phyloP scores from a whole-genome alignment of 2,888 invertebrate species.

The Kryphioiulus occultus region DNA sequence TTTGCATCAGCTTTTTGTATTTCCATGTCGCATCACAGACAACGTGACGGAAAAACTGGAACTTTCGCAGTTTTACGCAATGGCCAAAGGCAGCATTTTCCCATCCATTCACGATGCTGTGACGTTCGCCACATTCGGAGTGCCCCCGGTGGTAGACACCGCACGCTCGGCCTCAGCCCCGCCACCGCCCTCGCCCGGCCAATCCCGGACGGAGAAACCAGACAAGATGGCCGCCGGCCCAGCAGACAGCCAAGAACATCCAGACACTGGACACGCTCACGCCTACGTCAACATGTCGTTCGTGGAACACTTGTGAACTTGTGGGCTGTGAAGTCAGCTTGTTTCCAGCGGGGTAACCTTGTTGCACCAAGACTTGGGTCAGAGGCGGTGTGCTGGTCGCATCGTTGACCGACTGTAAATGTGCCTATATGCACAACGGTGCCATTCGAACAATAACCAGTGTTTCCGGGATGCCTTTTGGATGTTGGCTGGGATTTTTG shows the following conservation, averaged over 20 bases:
- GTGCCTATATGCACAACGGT: not conserved
- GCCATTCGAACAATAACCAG: not conserved
- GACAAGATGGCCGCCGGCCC: not conserved
- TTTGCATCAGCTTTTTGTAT: not conserved
- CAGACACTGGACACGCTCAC: not conserved
- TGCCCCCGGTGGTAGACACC: not conserved
- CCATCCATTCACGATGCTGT: conserved; percentile 54
- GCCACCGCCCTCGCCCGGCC: not conserved
- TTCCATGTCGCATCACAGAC: not conserved
- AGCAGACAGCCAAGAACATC: not conserved
- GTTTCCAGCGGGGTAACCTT: not conserved
- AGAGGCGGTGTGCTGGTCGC: not conserved
- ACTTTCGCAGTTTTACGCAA: conserved; percentile 39
- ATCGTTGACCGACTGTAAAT: not conserved
- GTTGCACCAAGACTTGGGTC: not conserved
- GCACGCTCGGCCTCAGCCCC: not conserved
- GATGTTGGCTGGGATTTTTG: not conserved
- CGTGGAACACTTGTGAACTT: conserved; percentile 44
- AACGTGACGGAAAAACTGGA: conserved; percentile 50
- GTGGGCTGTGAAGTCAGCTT: too few species aligned
- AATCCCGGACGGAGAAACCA: not conserved
- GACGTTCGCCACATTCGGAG: conserved; percentile 49
- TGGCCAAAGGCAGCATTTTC: conserved; percentile 51
- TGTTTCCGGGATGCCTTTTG: not conserved
- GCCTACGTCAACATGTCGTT: conserved; percentile 49